Evolutionary conservation across 2,797 vertebrate species (phyloP), one percentile per base, ranked within the genome.

Genomic region (Chelonia mydas): DNA sequence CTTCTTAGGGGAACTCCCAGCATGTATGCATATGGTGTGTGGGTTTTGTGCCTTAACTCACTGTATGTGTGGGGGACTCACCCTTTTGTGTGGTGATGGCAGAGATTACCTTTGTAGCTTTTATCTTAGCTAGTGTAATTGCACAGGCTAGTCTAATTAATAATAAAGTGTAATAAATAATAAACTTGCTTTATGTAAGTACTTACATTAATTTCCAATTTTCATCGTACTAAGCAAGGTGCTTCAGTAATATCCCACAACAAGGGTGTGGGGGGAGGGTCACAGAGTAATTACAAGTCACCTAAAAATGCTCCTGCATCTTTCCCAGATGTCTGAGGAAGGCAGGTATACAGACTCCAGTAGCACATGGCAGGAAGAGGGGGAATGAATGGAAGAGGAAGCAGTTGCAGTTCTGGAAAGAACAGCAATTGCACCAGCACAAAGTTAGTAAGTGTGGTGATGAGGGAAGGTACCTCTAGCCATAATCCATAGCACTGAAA

Each of bases 181-280:
- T 55, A 6, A 84, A 49, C 54, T 92, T 90, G 41, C 10, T 68
- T 94, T 92, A 90, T 84, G 74, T 33, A 3, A 2, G 33, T 90
- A 9, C 54, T 91, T 94, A 86, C 51, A 81, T 92, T 93, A 92
- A 72, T 86, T 83, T 95, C 54, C 74, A 13, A 41, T 93, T 96
- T 65, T 95, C 33, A 4, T 11, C 59, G 93, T 88, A 78, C 45
- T 84, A 0, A 95, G 85, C 27, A 89, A 41, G 27, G 5, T 0
- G 0, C 65, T 45, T 92, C 2, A 1, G 23, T 92, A 92, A 88
- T 79, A n/a, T 45, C 77, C 49, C 6, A 0, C 74, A 81, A 33
- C 41, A 49, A 41, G n/a, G 10, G 12, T 61, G 54, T 54, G 88
- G 57, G 16, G 87, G 45, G 87, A 16, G 65, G 31, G 37, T 37